Evolutionary conservation across 2,888 invertebrate species (phyloP), one percentile per base, ranked within the genome.

Genomic region (Amblyjoppa proteus): DNA sequence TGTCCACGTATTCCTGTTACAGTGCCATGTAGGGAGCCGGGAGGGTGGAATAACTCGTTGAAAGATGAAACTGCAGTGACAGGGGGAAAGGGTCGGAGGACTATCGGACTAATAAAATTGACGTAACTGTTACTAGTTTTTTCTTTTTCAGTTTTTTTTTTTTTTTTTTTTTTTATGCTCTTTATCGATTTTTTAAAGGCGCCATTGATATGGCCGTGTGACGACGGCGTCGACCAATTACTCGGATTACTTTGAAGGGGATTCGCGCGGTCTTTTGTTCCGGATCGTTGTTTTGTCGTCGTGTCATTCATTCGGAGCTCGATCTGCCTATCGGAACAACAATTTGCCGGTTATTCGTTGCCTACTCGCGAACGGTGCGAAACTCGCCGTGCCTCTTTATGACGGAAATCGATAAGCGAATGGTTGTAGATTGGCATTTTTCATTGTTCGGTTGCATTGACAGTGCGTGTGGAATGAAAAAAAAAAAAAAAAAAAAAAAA

Each of bases 1-100:
- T 66, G 75, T 53, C 66, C 61, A 13, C 61, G 31, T 28, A 64
- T 61, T 51, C 38, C 11, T 69, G 41, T 51, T 66, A 51, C 34
- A 16, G 16, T 2, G 9, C n/a, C n/a, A 7, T 66, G 13, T 6
- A 2, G 34, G 3, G 16, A 38, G 6, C 16, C 3, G 20, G 1
- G 31, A 9, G 38, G 34, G 31, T 9, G 56, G 16, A 16, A 58
- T 69, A 70, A 13, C 41, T 45, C 58, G 78, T 61, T 70, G n/a
- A 70, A 70, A 78, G 49, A 13, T 41, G 16, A 70, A 20, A 20
- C 20, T n/a, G 16, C 28, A 0, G 20, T 1, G 31, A 7, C 3
- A 9, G 0, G 41, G 20, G 20, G 20, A 20, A 58, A 38, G 7
- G 41, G n/a, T 5, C 28, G 58, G 28, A 58, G 41, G 31, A 64